Percentiles rank a stretch among this genome's conserved stretches.
Conservation (phyloP, 2,113 vertebrate species). For the Eurypyga helias region DNA sequence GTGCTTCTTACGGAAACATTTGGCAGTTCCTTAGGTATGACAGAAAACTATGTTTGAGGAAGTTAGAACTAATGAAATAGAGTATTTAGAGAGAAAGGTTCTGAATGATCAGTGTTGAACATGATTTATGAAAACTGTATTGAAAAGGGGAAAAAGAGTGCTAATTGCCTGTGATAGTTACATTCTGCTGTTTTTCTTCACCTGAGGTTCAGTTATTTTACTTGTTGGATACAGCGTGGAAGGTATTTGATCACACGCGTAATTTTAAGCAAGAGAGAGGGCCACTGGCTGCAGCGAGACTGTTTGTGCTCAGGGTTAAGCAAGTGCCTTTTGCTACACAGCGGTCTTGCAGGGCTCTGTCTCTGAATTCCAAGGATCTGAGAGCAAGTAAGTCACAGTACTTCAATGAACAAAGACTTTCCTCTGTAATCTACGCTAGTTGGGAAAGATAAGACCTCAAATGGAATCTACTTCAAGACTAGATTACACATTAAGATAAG, state of each 20-base stretch:
- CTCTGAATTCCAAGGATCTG: slow-evolving; percentile 52
- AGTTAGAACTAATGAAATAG: background rate
- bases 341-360: background rate
- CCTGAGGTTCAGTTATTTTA: background rate
- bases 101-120: background rate
- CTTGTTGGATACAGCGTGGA: background rate
- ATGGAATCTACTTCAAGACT: slow-evolving; percentile 60
- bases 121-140: background rate
- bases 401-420: slow-evolving; percentile 60
- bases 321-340: slow-evolving; percentile 16
- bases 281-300: background rate
- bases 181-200: background rate
- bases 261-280: background rate
- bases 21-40: background rate
- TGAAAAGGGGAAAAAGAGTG: background rate
- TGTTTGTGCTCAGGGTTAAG: background rate
- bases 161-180: background rate
- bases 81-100: background rate
- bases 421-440: slow-evolving; percentile 54
- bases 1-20: slow-evolving; percentile 24
- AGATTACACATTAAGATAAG: slow-evolving; percentile 72
- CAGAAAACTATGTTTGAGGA: background rate
- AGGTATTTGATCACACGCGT: background rate
- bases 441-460: slow-evolving; percentile 58
- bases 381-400: slow-evolving; percentile 36